Conservation (phyloP, 2,888 invertebrate genomes). For the Nephrotoma guestfalica region DNA sequence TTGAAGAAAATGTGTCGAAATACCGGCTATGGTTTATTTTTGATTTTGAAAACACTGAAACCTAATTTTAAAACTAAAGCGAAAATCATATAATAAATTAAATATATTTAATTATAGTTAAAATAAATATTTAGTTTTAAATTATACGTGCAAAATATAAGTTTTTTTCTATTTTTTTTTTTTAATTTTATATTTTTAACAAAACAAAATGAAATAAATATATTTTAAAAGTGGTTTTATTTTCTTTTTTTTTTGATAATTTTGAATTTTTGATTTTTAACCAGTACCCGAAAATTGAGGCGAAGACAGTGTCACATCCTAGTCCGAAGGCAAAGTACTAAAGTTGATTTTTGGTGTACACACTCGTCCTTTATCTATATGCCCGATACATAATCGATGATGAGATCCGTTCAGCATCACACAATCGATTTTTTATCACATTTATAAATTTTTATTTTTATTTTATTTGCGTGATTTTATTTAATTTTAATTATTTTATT, state of each 20-base stretch:
- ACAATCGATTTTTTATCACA: not conserved
- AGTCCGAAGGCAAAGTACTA: not conserved
- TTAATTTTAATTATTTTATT: constrained; percentile 1
- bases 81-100: not conserved
- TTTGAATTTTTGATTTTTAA: constrained; percentile 1
- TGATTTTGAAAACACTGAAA: not conserved
- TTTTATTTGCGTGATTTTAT: not conserved
- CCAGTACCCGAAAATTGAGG: not conserved
- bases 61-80: not conserved
- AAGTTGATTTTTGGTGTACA: not conserved
- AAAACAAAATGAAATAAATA: not conserved
- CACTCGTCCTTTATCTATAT: not conserved
- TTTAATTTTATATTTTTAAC: not conserved
- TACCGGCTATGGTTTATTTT: not conserved
- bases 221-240: not conserved
- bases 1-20: not conserved
- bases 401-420: not conserved
- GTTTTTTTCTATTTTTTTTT: not conserved
- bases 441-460: not conserved
- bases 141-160: not conserved
- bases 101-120: not conserved
- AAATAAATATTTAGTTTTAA: not conserved
- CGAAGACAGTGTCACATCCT: not conserved
- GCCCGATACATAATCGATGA: not conserved
- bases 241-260: not conserved